Base-by-base conservation (phyloP, 2,888 invertebrate species). In the Allophyes oxyacanthae region DNA sequence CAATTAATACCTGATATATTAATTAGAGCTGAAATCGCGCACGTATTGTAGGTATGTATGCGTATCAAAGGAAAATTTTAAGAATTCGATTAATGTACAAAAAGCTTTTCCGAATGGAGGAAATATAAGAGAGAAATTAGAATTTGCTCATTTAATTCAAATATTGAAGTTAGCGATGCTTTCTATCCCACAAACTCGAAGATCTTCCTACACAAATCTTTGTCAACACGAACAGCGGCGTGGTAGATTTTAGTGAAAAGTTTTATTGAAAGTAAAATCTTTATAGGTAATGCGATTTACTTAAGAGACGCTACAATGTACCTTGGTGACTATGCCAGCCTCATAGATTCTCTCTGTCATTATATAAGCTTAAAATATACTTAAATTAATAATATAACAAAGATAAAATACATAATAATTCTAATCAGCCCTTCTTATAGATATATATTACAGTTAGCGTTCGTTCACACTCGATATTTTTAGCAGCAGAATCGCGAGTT, bases 91-190 rank as follows among this genome's bases (percentile, higher is more conserved):
- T 62, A 72, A 67, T 60, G 48, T 60, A 57, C 61, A 61, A 71
- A 64, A 67, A 49, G 53, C 53, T 61, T 70, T 50, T 40, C 32
- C 38, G 3, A 63, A 55, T 52, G 30, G 42, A 49, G 46, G 61
- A 56, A 67, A 61, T 56, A 63, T 66, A 41, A 40, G 10, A 64
- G 32, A 37, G 32, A 58, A 71, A 75, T 73, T 71, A 64, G 55
- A 73, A 75, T 62, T 75, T 59, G 54, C 61, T 75, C 58, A 52
- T 59, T 64, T 44, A 71, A 59, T 57, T 59, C 54, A 75, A 73
- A 73, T 67, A 75, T 66, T 74, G 54, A 59, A 71, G 42, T 54
- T 56, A 51, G 56, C 37, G 34, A 61, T 60, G 46, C 42, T 55
- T 65, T 60, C 33, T 40, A 52, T 59, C 46, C 50, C 20, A 8